Evolutionary conservation across 53 echinoderm and acorn worm genomes (phyloP).

Genomic region (Luidia sarsii): DNA sequence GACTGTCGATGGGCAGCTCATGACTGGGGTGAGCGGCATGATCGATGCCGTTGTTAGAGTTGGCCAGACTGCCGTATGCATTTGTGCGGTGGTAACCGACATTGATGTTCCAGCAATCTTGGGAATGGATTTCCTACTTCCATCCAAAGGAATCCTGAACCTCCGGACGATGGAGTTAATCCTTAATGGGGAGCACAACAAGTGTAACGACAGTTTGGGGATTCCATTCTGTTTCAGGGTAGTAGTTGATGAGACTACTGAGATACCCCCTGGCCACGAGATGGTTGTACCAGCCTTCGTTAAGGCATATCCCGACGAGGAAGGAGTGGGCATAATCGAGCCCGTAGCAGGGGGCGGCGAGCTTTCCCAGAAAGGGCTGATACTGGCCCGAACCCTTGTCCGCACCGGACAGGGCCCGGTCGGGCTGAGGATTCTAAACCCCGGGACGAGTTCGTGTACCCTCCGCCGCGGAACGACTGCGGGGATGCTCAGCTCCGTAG

Average conservation of each 20-base stretch:
- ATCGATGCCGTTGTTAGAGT: conserved; percentile 32
- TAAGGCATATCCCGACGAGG: background rate
- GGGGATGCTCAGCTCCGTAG: conserved; percentile 30
- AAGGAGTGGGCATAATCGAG: conserved; percentile 17
- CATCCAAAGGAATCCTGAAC: conserved; percentile 26
- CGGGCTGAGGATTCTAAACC: conserved; percentile 44
- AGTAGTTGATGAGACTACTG: conserved; percentile 4
- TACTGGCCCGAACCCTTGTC: conserved; percentile 45
- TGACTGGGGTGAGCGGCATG: too few species aligned
- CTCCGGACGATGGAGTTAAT: conserved; percentile 28
- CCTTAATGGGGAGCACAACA: conserved; percentile 26
- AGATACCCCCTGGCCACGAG: conserved; percentile 55
- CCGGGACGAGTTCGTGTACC: conserved; percentile 5
- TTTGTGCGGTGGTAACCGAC: conserved; percentile 61
- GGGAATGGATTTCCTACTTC: conserved; percentile 65
- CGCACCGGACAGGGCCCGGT: background rate
- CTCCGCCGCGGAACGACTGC: conserved; percentile 30
- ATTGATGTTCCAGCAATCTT: conserved; percentile 52
- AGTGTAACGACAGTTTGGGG: conserved; percentile 21
- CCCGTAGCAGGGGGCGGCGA: conserved; percentile 25
- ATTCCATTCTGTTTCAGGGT: conserved; percentile 33
- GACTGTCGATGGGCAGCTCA: too few species aligned
- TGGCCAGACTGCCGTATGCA: conserved; percentile 12
- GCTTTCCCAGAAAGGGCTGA: conserved; percentile 3
- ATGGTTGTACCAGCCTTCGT: conserved; percentile 23